These are phyloP conservation scores for Actias luna DNA, from an alignment of 2,888 invertebrate genomes.

Conservation along the genomic window DNA sequence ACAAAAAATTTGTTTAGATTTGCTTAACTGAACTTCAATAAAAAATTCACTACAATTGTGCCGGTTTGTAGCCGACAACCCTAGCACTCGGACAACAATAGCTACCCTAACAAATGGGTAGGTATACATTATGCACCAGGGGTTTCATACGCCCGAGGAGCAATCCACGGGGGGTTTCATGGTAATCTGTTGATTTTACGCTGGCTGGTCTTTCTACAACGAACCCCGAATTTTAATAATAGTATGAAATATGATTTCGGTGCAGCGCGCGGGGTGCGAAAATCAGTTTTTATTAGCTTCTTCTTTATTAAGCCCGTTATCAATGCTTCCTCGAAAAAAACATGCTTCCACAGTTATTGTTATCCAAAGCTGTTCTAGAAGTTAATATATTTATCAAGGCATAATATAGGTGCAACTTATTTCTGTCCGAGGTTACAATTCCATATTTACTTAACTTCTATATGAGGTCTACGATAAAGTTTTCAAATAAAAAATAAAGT, in stretches of 20 bases:
- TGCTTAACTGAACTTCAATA: slow-evolving; percentile 34
- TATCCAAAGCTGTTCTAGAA: not conserved
- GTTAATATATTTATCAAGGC: not conserved
- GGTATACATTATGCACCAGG: slow-evolving; percentile 67
- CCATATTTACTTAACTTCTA: not conserved
- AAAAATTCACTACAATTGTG: slow-evolving; percentile 32
- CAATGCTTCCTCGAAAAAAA: not conserved
- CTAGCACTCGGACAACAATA: slow-evolving; percentile 68
- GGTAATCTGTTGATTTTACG: slow-evolving; percentile 81
- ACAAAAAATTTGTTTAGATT: slow-evolving; percentile 12
- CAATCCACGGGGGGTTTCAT: slow-evolving; percentile 59
- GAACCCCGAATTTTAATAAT: slow-evolving; percentile 73
- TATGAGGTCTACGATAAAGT: not conserved
- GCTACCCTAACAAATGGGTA: slow-evolving; percentile 73
- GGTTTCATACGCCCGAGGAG: slow-evolving; percentile 53
- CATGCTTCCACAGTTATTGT: not conserved
- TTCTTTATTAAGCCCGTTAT: not conserved
- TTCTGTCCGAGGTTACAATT: not conserved
- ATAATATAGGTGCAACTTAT: not conserved
- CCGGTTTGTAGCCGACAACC: slow-evolving; percentile 56
- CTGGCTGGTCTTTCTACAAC: slow-evolving; percentile 60
- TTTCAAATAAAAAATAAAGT: slow-evolving; percentile 36
- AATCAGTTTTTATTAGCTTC: slow-evolving; percentile 12
- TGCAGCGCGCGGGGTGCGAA: not conserved
- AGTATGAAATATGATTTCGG: slow-evolving; percentile 69